Percentiles rank a stretch among this genome's conserved stretches.
These are phyloP conservation scores for Opisthograptis luteolata DNA, from an alignment of 2,888 invertebrate genomes.

Conservation along the genomic window DNA sequence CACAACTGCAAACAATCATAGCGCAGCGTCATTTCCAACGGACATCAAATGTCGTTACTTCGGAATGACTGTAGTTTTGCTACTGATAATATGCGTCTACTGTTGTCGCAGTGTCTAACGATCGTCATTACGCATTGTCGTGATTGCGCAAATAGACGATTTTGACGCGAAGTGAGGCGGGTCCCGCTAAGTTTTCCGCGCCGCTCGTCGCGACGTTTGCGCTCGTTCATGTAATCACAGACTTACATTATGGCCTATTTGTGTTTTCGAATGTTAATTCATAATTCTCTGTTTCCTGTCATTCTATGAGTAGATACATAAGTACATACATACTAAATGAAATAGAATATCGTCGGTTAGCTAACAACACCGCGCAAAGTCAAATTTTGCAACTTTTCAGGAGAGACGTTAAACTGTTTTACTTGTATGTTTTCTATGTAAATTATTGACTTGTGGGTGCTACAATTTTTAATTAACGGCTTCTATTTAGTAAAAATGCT, in stretches of 20 bases:
- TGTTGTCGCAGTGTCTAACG: constrained; percentile 48
- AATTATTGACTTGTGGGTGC: too few relatives aligned
- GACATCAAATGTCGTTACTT: background rate
- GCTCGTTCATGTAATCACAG: constrained; percentile 70
- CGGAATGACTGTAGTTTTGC: background rate
- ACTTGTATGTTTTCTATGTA: too few relatives aligned
- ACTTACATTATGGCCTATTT: constrained; percentile 60
- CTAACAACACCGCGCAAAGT: too few relatives aligned
- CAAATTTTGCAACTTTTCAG: too few relatives aligned
- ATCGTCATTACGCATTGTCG: constrained; percentile 76
- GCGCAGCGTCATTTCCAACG: too few relatives aligned
- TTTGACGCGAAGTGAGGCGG: constrained; percentile 68
- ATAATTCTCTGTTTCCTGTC: constrained; percentile 1
- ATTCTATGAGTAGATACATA: background rate
- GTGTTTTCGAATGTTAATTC: constrained; percentile 30
- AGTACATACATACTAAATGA: background rate
- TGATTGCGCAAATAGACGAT: constrained; percentile 79
- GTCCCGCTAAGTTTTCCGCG: constrained; percentile 69
- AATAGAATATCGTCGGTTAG: too few relatives aligned
- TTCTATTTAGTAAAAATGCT: too few relatives aligned
- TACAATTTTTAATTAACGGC: too few relatives aligned
- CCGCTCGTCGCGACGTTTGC: constrained; percentile 63
- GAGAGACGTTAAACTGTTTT: too few relatives aligned
- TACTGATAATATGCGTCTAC: background rate
- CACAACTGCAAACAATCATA: too few relatives aligned